Conservation (phyloP, 2,888 invertebrate species). For the Drosophila setosimentum region DNA sequence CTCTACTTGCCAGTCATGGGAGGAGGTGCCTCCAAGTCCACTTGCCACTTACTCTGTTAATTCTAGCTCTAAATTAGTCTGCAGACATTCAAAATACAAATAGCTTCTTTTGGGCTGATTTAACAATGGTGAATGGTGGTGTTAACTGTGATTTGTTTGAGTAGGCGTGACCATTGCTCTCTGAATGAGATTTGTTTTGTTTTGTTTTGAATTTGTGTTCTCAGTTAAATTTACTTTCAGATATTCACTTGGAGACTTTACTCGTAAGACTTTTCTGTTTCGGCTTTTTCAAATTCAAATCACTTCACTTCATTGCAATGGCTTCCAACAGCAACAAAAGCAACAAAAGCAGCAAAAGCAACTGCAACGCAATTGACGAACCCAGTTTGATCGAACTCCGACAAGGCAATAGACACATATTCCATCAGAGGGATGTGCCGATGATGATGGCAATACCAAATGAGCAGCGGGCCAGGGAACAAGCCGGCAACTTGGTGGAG, state of each 20-base stretch:
- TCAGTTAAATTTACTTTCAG: slow-evolving; percentile 50
- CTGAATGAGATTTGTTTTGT: slow-evolving; percentile 4
- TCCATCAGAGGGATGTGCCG: not conserved
- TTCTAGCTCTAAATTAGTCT: not conserved
- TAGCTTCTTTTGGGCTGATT: not conserved
- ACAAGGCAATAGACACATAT: not conserved
- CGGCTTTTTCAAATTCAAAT: slow-evolving; percentile 55
- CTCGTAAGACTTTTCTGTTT: slow-evolving; percentile 55
- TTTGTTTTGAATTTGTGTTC: not conserved
- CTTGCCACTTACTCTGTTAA: not conserved
- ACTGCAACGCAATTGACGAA: too few species aligned
- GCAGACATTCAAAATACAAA: too few species aligned
- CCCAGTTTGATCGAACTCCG: not conserved
- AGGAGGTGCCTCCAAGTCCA: not conserved
- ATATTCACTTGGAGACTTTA: slow-evolving; percentile 60
- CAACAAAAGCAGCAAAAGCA: slow-evolving; percentile 7
- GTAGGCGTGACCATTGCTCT: slow-evolving; percentile 29
- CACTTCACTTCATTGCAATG: slow-evolving; percentile 46
- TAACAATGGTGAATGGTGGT: not conserved
- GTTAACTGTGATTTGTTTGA: not conserved
- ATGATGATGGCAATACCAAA: not conserved
- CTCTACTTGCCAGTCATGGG: too few species aligned
- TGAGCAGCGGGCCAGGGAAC: too few species aligned
- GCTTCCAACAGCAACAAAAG: slow-evolving; percentile 45
- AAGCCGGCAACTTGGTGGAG: not conserved